phyloP scores from a whole-genome alignment of 2,888 invertebrate genomes.

The Allolobophora icterica region DNA sequence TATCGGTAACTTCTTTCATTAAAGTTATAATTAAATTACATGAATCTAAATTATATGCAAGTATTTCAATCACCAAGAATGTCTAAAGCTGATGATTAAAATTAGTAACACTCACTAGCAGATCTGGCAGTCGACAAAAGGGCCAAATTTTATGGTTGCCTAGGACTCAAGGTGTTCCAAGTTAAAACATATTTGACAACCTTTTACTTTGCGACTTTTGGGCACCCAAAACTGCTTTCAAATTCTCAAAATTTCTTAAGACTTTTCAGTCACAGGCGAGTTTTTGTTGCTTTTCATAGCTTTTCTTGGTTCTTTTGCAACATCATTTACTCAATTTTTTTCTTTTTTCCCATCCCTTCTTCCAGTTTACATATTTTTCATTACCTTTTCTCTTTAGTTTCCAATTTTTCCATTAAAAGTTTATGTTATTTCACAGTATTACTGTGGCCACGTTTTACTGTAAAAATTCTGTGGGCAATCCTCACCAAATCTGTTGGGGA shows the following conservation, averaged over 20 bases:
- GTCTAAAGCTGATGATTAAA: conserved; percentile 24
- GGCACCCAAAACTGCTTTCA: not conserved
- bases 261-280: not conserved
- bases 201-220: not conserved
- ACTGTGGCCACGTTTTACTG: no score
- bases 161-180: no score
- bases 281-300: not conserved
- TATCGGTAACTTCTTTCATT: no score
- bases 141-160: not conserved
- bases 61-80: not conserved
- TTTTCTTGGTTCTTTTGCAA: not conserved
- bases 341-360: no score
- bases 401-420: no score
- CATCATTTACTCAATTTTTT: not conserved
- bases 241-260: not conserved
- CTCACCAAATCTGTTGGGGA: no score
- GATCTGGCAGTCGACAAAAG: not conserved
- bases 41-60: not conserved
- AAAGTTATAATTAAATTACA: not conserved
- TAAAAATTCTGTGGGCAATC: no score
- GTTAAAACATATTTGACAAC: no score
- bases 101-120: not conserved
- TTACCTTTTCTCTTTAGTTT: no score
- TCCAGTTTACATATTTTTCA: no score
- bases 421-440: no score